These are phyloP conservation scores for Sebastes diaconus DNA, from an alignment of 2,797 vertebrate species.

Conservation along the genomic window DNA sequence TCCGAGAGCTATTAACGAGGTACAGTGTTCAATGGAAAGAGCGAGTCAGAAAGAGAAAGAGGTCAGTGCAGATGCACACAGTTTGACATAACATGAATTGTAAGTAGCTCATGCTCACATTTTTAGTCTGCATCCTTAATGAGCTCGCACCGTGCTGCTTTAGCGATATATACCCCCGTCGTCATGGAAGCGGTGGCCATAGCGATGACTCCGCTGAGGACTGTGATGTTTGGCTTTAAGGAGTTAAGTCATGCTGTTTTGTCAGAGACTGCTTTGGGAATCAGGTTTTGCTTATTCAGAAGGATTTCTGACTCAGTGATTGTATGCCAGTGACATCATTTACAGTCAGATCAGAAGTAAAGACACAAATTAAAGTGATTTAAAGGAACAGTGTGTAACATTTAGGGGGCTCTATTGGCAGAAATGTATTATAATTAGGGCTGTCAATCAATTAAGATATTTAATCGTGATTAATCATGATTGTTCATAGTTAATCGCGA, in stretches of 20 bases:
- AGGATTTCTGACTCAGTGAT: not conserved
- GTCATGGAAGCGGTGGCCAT: conserved; percentile 16
- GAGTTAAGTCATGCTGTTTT: not conserved
- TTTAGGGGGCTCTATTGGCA: no score
- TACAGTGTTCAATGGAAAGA: not conserved
- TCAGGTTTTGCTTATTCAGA: not conserved
- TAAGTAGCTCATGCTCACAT: conserved; percentile 23
- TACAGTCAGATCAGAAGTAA: not conserved
- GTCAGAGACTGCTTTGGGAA: not conserved
- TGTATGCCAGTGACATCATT: not conserved
- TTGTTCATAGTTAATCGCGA: no score
- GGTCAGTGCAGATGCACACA: conserved; percentile 1
- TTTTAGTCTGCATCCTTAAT: conserved; percentile 18
- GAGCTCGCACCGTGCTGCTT: not conserved
- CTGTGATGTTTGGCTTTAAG: not conserved
- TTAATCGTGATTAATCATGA: no score
- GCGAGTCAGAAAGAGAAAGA: not conserved
- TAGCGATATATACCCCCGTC: not conserved
- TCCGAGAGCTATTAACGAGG: not conserved
- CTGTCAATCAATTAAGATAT: no score
- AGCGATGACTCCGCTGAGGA: conserved; percentile 1
- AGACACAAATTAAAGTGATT: not conserved
- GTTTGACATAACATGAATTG: conserved; percentile 22
- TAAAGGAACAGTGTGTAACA: no score
- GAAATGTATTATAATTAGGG: no score